phyloP scores from a whole-genome alignment of 2,797 vertebrate genomes.

The Iguana delicatissima region DNA sequence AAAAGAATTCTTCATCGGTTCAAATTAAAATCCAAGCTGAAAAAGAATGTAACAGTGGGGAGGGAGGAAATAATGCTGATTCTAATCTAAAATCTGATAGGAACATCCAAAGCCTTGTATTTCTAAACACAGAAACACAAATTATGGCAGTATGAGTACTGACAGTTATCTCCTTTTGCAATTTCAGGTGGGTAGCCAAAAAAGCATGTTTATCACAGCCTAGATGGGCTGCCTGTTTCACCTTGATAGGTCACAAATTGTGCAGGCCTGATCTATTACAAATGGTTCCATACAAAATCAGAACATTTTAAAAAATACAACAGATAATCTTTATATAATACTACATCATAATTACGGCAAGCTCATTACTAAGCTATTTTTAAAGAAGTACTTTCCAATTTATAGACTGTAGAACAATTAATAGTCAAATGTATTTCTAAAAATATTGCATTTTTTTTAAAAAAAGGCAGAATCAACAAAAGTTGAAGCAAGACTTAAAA shows the following conservation, averaged over 20 bases:
- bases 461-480: neutral
- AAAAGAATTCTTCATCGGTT: neutral
- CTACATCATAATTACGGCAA: constrained; percentile 30
- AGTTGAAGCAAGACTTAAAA: neutral
- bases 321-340: constrained; percentile 47
- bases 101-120: neutral
- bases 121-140: neutral
- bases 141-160: neutral
- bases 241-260: neutral
- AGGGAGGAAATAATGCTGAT: neutral
- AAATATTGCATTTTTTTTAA: constrained; percentile 12
- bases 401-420: constrained; percentile 5
- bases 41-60: neutral
- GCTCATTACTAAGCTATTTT: neutral
- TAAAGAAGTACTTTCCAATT: neutral
- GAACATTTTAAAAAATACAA: constrained; percentile 34
- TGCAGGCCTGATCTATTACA: neutral
- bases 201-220: neutral
- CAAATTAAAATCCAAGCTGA: neutral
- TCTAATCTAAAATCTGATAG: neutral
- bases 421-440: constrained; percentile 47
- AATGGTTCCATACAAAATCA: constrained; percentile 60
- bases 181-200: neutral
- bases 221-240: neutral
- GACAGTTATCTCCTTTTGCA: neutral